Evolutionary conservation across 2,113 vertebrate genomes (phyloP).

Genomic region (Neolamprologus tretocephalus): DNA sequence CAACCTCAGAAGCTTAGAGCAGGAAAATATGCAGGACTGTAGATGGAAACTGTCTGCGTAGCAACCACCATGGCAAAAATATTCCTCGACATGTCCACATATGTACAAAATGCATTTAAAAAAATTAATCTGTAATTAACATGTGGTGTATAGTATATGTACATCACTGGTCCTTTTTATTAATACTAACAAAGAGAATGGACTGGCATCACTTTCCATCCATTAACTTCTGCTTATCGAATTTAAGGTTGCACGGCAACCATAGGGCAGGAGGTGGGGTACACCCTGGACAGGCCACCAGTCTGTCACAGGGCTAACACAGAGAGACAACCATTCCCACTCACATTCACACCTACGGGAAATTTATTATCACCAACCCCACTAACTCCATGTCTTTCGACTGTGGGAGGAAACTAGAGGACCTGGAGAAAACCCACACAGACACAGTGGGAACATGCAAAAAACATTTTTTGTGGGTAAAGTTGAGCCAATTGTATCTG

Average conservation of each 20-base stretch:
- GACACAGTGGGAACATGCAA: background rate
- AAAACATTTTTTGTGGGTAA: background rate
- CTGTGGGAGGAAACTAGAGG: background rate
- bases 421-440: background rate
- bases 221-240: fast-evolving
- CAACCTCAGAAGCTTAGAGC: background rate
- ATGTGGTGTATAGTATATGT: background rate
- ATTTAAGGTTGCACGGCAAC: background rate
- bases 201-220: background rate
- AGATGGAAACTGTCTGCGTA: background rate
- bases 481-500: background rate
- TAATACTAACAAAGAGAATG: background rate
- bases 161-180: background rate
- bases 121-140: fast-evolving
- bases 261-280: background rate
- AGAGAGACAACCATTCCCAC: background rate
- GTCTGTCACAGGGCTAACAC: background rate
- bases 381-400: background rate
- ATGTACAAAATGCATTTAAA: background rate
- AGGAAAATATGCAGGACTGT: background rate
- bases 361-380: background rate
- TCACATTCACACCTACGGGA: background rate
- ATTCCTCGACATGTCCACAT: background rate
- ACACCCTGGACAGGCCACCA: background rate
- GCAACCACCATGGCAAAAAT: background rate